A percentile compares a stretch with the other conserved stretches of the same genome.
Evolutionary conservation across 53 echinoderm and acorn worm genomes (phyloP).

Genomic region (Stichopus horrens): DNA sequence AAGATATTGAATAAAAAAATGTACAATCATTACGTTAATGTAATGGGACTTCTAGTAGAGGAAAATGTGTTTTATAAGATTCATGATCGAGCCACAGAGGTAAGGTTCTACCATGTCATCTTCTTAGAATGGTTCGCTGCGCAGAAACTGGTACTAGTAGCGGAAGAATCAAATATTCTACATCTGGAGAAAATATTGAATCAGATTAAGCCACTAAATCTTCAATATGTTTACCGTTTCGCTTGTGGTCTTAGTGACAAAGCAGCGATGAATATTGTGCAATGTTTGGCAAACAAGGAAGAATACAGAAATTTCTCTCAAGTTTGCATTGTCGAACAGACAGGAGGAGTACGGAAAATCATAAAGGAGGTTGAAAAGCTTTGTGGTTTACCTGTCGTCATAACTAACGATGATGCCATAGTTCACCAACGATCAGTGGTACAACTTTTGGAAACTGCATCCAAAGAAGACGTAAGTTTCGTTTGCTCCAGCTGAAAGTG

Average conservation of each 20-base stretch:
- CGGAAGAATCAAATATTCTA: background rate
- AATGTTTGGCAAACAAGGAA: background rate
- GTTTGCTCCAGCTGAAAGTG: too few relatives aligned
- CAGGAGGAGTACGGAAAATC: background rate
- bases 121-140: constrained; percentile 25
- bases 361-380: background rate
- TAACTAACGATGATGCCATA: background rate
- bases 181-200: background rate
- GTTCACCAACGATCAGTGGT: background rate
- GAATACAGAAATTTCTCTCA: background rate
- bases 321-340: background rate
- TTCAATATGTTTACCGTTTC: background rate
- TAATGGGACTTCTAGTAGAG: constrained; percentile 1
- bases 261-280: background rate
- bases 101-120: background rate
- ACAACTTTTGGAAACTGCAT: background rate
- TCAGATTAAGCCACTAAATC: background rate
- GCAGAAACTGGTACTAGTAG: background rate
- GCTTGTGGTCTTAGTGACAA: background rate
- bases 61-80: background rate
- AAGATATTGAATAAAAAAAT: too few relatives aligned
- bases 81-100: background rate
- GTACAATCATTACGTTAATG: background rate
- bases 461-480: background rate
- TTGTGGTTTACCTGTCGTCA: background rate